Conservation (phyloP, 2,888 invertebrate genomes). For the Muschampia plurimacula region DNA sequence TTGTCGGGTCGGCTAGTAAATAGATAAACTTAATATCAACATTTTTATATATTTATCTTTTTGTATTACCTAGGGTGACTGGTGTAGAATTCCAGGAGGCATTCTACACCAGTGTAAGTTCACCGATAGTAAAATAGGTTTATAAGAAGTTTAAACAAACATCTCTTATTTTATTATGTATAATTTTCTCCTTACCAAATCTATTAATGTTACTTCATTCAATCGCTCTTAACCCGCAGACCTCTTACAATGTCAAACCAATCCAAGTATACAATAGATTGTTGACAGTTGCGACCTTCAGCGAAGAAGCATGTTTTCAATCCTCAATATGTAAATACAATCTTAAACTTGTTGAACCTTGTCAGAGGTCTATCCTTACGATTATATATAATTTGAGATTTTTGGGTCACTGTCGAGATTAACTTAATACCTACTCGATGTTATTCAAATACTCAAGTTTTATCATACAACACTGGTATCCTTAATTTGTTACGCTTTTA, state of each 20-base stretch:
- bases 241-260: background rate
- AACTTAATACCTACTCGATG: no score
- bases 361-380: background rate
- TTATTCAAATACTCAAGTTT: no score
- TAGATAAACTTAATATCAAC: no score
- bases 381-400: background rate
- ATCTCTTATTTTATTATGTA: background rate
- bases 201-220: background rate
- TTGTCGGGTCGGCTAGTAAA: no score
- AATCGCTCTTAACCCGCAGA: background rate
- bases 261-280: background rate
- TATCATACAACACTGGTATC: no score
- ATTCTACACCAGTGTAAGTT: no score
- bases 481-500: no score
- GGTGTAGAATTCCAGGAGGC: no score
- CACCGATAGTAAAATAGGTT: no score
- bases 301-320: background rate
- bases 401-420: background rate
- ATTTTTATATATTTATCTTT: no score
- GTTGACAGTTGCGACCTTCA: background rate
- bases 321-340: slow-evolving; percentile 1
- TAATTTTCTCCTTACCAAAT: background rate
- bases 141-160: background rate
- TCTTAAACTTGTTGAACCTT: background rate
- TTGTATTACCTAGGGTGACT: no score